Conservation (phyloP, 1,140 invertebrate species). For the Anoplolepis gracilipes region DNA sequence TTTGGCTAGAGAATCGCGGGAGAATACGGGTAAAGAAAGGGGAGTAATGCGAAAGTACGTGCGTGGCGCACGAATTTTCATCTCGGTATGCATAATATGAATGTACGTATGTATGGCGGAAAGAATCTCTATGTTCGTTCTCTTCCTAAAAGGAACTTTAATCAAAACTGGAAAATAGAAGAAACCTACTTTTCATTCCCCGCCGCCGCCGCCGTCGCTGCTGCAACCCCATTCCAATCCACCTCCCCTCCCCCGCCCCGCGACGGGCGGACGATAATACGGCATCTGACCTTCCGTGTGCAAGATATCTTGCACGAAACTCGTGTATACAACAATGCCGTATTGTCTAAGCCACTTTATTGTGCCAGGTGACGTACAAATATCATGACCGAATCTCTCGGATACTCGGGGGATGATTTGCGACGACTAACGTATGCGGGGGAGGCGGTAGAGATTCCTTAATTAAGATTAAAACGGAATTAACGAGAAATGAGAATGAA, state of each 20-base stretch:
- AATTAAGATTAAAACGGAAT: constrained; percentile 25
- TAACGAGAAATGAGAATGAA: background rate
- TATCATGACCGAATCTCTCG: constrained; percentile 41
- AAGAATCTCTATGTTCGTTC: constrained; percentile 53
- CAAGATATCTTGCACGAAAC: constrained; percentile 34
- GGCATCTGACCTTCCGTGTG: constrained; percentile 49
- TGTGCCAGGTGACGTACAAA: constrained; percentile 59
- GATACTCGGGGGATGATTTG: background rate
- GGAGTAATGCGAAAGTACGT: constrained; percentile 49
- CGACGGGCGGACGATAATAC: constrained; percentile 46
- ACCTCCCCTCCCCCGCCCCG: too few species aligned
- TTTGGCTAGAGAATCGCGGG: background rate
- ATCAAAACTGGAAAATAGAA: constrained; percentile 75
- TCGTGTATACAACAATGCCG: constrained; percentile 56
- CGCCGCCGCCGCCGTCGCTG: background rate
- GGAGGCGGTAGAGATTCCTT: background rate
- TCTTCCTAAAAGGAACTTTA: constrained; percentile 73
- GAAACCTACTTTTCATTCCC: constrained; percentile 74
- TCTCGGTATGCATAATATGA: constrained; percentile 2
- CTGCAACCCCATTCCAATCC: background rate
- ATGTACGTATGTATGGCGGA: constrained; percentile 41
- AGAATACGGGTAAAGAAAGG: constrained; percentile 15
- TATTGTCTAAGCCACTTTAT: constrained; percentile 74
- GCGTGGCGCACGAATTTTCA: constrained; percentile 39
- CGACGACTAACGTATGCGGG: background rate